Percentiles rank a stretch among this genome's conserved stretches.
Conservation (phyloP, 2,113 vertebrate genomes). For the Maccullochella peelii region DNA sequence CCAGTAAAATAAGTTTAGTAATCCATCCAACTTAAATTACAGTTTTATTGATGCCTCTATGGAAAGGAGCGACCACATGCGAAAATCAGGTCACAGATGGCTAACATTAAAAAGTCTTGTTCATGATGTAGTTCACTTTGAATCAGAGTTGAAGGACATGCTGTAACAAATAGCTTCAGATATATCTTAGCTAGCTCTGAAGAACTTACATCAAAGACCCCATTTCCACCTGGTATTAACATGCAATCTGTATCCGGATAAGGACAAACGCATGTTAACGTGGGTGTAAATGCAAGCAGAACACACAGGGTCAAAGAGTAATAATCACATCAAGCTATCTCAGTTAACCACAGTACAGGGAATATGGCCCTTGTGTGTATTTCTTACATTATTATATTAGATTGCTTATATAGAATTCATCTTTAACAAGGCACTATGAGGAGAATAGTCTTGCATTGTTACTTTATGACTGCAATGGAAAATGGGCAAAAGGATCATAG, state of each 20-base stretch:
- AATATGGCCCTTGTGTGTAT: not conserved
- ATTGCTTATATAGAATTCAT: not conserved
- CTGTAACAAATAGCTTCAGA: not conserved
- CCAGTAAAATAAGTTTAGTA: not conserved
- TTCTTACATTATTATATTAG: not conserved
- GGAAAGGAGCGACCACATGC: not conserved
- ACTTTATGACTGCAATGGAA: not conserved
- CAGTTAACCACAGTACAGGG: not conserved
- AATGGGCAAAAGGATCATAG: not conserved
- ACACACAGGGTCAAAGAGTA: not conserved
- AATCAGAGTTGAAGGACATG: not conserved
- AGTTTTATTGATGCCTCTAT: not conserved
- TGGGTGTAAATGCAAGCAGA: not conserved
- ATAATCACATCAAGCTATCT: not conserved
- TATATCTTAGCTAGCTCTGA: not conserved
- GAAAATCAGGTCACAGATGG: not conserved
- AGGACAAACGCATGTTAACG: not conserved
- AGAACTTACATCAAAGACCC: not conserved
- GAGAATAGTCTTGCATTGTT: not conserved
- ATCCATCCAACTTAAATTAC: not conserved
- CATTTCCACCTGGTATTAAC: not conserved
- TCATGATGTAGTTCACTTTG: not conserved
- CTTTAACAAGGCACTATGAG: constrained; percentile 27
- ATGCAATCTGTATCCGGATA: not conserved
- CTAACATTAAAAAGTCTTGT: not conserved